A percentile compares a stretch with the other conserved stretches of the same genome.
Conservation (phyloP, 2,797 vertebrate genomes). For the Phalanger gymnotis region DNA sequence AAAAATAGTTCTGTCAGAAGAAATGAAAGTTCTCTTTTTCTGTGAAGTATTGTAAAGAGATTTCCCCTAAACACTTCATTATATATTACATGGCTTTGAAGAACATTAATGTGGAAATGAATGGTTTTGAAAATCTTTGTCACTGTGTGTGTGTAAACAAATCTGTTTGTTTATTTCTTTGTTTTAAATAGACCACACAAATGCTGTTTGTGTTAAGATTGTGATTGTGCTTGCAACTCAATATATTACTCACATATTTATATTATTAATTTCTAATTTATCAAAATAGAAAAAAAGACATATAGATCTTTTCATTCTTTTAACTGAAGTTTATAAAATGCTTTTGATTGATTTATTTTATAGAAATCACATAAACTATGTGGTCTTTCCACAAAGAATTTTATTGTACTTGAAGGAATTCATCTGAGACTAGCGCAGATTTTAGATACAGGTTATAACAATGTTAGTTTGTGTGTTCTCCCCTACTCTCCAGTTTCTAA, state of each 20-base stretch:
- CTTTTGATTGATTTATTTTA: not conserved
- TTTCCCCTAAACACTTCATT: not conserved
- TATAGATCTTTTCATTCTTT: not conserved
- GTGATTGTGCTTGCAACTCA: not conserved
- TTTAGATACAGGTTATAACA: not conserved
- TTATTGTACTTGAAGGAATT: not conserved
- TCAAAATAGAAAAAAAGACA: not conserved
- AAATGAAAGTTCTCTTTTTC: not conserved
- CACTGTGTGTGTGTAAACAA: not conserved
- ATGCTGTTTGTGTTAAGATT: not conserved
- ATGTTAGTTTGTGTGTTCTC: no score
- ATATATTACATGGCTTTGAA: not conserved
- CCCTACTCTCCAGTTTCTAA: not conserved
- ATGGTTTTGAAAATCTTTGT: not conserved
- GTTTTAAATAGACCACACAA: not conserved
- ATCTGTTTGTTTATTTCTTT: not conserved
- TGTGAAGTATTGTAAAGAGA: no score
- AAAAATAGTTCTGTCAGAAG: not conserved
- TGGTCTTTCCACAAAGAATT: not conserved
- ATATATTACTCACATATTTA: not conserved
- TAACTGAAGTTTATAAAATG: not conserved
- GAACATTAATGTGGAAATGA: not conserved
- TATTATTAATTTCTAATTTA: not conserved
- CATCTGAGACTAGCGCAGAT: not conserved
- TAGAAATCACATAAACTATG: not conserved